Percentiles rank a stretch among this genome's conserved stretches.
Evolutionary conservation across 2,888 invertebrate species (phyloP).

Genomic region (Melipona bicolor): DNA sequence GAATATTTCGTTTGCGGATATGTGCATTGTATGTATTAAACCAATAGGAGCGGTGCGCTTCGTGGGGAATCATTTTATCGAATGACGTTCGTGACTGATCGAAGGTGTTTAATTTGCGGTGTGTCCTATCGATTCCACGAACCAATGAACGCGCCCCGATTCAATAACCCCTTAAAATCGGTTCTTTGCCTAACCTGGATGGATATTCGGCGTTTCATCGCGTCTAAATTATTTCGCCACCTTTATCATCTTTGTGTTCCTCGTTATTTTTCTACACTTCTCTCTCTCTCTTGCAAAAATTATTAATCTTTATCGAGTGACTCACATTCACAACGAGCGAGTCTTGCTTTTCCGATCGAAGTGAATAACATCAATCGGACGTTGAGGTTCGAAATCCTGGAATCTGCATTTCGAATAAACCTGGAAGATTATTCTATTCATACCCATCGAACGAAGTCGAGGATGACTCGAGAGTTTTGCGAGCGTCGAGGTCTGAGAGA

Average conservation of each 20-base stretch:
- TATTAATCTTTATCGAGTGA: too few species aligned
- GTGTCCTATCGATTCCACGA: slow-evolving; percentile 27
- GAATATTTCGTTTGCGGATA: background rate
- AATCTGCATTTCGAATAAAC: background rate
- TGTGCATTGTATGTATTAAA: slow-evolving; percentile 10
- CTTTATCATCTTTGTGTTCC: background rate
- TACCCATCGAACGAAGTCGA: background rate
- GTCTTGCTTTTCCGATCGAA: background rate
- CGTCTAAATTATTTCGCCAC: background rate
- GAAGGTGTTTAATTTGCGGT: slow-evolving; percentile 60
- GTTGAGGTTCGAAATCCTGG: background rate
- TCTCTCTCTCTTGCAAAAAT: background rate
- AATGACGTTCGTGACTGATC: slow-evolving; percentile 29
- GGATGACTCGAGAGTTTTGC: background rate
- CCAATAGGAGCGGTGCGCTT: background rate
- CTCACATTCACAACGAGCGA: too few species aligned
- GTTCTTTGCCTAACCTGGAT: background rate
- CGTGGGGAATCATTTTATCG: slow-evolving; percentile 44
- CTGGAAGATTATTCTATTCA: background rate
- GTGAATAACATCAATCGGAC: background rate
- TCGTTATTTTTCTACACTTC: background rate
- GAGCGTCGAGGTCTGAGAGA: background rate
- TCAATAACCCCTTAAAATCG: slow-evolving; percentile 30
- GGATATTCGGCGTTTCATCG: slow-evolving; percentile 19
- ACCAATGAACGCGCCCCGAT: slow-evolving; percentile 12